Evolutionary conservation across 2,797 vertebrate species (phyloP), one percentile per base, ranked within the genome.

Genomic region (Syngnathus rostellatus): DNA sequence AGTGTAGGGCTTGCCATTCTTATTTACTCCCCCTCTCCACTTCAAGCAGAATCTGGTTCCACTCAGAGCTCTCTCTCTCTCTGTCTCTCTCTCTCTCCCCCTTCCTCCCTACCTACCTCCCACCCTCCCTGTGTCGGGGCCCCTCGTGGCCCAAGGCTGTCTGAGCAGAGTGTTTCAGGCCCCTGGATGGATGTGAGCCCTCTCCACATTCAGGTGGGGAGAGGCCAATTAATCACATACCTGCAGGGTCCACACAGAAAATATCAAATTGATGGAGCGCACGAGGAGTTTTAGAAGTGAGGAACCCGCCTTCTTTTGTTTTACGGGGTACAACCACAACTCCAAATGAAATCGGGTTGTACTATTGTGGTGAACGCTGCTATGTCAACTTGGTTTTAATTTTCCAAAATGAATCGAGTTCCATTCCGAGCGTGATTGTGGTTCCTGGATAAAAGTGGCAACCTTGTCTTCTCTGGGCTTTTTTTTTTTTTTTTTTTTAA

Each of bases 21-120:
- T 78, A 84, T 83, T 72, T 73, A 70, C 71, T 55, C 77, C 73
- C 71, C 76, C 64, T 39, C 71, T 80, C 79, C 77, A 76, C 82
- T 83, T 84, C 66, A 81, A 54, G 65, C 66, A 8, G 58, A 80
- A 83, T 86, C 90, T 89, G 88, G 80, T 89, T 90, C 85, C 88
- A 90, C 88, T 91, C 86, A 88, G 79, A 71, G 67, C 68, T 68
- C 74, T 70, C 71, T 78, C 31, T 31, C 31, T 4, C 31, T 31
- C 2, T 31, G 3, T 31, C 31, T 31, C 31, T 31, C 2, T 31
- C 31, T 31, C 31, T 31, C 2, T 31, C 31, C 2, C 31, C 3
- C 31, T 25, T 23, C 23, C 25, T 25, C 25, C 2, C 25, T 25
- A 1, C 2, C 25, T 25, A 1, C 2, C 25, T 25, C 25, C 2